phyloP scores from a whole-genome alignment of 2,888 invertebrate genomes.

The Parelbella ahira region DNA sequence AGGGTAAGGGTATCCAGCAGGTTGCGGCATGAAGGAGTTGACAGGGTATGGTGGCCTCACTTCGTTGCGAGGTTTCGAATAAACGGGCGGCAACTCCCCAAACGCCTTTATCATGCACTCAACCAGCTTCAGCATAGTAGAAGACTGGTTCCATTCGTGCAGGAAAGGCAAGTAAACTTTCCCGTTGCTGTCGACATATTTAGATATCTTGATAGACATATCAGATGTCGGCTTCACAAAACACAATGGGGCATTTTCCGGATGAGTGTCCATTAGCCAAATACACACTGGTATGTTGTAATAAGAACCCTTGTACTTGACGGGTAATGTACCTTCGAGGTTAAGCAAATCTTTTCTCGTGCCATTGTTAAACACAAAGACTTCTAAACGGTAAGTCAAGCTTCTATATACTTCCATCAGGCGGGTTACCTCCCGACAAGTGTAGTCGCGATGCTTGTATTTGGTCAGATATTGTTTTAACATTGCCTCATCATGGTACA shows the following conservation, averaged over 20 bases:
- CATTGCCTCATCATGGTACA: slow-evolving; percentile 53
- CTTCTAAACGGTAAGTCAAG: slow-evolving; percentile 67
- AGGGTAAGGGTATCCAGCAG: slow-evolving; percentile 68
- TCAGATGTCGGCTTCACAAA: slow-evolving; percentile 96
- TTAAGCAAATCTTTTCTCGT: slow-evolving; percentile 88
- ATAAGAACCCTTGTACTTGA: slow-evolving; percentile 90
- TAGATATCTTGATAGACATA: slow-evolving; percentile 97
- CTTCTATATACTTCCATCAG: slow-evolving; percentile 69
- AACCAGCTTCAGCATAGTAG: slow-evolving; percentile 93
- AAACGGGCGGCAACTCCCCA: slow-evolving; percentile 97
- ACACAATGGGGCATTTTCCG: slow-evolving; percentile 96
- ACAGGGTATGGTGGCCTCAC: slow-evolving; percentile 82
- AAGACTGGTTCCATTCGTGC: slow-evolving; percentile 93
- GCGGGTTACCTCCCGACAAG: slow-evolving; percentile 67
- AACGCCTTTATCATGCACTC: slow-evolving; percentile 95
- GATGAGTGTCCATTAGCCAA: slow-evolving; percentile 98
- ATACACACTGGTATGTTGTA: slow-evolving; percentile 99
- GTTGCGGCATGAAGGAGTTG: slow-evolving; percentile 65
- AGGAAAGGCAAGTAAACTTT: slow-evolving; percentile 98
- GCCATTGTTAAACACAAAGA: slow-evolving; percentile 93
- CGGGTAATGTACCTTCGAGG: slow-evolving; percentile 95
- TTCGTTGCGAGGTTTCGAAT: slow-evolving; percentile 84
- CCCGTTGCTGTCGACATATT: slow-evolving; percentile 96
- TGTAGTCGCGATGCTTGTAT: slow-evolving; percentile 70
- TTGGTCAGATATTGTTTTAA: slow-evolving; percentile 65